Conservation (phyloP, 2,888 invertebrate species). For the Drosophila formosana region DNA sequence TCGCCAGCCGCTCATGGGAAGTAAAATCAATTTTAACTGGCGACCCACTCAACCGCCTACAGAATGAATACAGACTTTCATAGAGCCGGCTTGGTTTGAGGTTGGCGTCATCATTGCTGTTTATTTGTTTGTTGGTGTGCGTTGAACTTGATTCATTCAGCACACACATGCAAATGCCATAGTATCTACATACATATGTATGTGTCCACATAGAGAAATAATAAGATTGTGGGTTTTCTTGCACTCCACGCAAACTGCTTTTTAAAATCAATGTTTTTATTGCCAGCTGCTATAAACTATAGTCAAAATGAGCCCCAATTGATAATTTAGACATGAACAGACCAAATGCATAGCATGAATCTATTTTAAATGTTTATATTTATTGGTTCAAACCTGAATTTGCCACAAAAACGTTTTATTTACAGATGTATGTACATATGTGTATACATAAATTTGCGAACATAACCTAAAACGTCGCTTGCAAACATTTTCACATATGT, state of each 20-base stretch:
- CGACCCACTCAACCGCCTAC: constrained; percentile 45
- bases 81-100: constrained; percentile 39
- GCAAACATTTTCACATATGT: constrained; percentile 1
- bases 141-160: constrained; percentile 45
- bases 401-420: neutral
- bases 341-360: neutral
- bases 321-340: neutral
- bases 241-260: constrained; percentile 5
- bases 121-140: neutral
- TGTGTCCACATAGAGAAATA: constrained; percentile 2
- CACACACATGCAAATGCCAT: neutral
- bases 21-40: constrained; percentile 21
- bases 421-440: neutral
- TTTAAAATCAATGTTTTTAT: constrained; percentile 1
- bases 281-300: constrained; percentile 32
- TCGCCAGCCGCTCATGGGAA: neutral
- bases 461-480: constrained; percentile 37
- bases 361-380: neutral
- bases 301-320: neutral
- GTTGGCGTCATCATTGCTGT: constrained; percentile 31
- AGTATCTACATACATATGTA: constrained; percentile 2
- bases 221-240: constrained; percentile 12
- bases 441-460: neutral
- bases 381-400: neutral
- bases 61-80: neutral